A percentile compares a stretch with the other conserved stretches of the same genome.
These are phyloP conservation scores for Trypoxylus dichotomus DNA, from an alignment of 1,140 invertebrate genomes.

Conservation along the genomic window DNA sequence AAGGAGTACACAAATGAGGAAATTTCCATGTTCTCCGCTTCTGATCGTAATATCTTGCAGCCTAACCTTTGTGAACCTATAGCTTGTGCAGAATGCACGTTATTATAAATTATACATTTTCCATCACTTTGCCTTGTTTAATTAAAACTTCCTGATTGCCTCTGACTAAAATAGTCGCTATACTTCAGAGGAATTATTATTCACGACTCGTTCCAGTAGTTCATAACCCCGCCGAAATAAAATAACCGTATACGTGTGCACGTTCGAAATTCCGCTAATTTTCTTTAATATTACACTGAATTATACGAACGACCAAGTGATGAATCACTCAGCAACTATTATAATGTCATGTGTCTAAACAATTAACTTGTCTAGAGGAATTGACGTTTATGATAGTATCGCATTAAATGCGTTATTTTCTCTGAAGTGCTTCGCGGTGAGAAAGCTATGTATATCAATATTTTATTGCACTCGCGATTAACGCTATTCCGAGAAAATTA, in stretches of 20 bases:
- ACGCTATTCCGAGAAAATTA: too few relatives aligned
- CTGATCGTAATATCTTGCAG: too few relatives aligned
- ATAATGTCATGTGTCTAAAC: not conserved
- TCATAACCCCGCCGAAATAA: not conserved
- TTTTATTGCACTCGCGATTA: not conserved
- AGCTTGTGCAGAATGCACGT: too few relatives aligned
- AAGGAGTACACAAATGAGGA: too few relatives aligned
- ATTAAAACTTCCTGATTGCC: not conserved
- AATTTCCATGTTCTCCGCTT: too few relatives aligned
- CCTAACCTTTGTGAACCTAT: too few relatives aligned
- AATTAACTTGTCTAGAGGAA: not conserved
- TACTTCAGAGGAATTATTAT: not conserved
- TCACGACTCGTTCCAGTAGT: not conserved
- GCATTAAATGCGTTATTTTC: not conserved
- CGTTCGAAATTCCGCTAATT: not conserved
- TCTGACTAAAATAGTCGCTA: not conserved
- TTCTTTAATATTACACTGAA: not conserved
- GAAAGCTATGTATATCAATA: not conserved
- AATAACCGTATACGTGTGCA: not conserved
- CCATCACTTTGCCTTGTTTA: not conserved
- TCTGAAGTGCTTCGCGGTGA: not conserved
- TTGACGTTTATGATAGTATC: not conserved
- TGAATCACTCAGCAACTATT: not conserved
- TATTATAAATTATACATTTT: too few relatives aligned
- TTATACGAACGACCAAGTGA: not conserved